Percentiles rank a stretch among this genome's conserved stretches.
Conservation (phyloP, 2,113 vertebrate species). For the Cairina moschata region DNA sequence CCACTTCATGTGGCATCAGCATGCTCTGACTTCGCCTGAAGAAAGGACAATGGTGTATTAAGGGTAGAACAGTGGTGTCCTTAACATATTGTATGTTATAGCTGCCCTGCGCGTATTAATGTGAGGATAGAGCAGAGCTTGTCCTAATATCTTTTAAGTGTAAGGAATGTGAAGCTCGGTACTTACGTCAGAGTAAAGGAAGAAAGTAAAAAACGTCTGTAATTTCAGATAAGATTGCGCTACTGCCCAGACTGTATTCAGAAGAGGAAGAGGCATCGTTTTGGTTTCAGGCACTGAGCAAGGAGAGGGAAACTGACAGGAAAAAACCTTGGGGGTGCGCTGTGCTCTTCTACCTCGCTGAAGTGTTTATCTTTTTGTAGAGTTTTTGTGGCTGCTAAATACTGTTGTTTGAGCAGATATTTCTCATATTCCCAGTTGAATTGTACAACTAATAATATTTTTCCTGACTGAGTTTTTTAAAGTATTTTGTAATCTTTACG, state of each 20-base stretch:
- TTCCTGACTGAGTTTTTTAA: not conserved
- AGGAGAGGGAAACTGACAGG: not conserved
- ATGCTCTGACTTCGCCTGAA: not conserved
- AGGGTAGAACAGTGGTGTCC: not conserved
- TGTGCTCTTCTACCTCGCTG: not conserved
- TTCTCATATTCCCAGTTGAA: not conserved
- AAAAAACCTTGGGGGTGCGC: not conserved
- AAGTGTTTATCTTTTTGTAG: not conserved
- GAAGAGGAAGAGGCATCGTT: not conserved
- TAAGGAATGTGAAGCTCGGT: not conserved
- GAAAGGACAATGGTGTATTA: fast-evolving
- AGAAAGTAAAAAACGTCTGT: not conserved
- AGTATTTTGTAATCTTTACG: not conserved
- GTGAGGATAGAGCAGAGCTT: not conserved
- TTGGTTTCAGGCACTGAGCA: not conserved
- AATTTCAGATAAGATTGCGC: not conserved
- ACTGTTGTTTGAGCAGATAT: constrained; percentile 12
- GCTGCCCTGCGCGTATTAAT: not conserved
- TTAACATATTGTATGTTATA: fast-evolving
- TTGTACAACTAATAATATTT: not conserved
- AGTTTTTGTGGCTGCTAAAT: not conserved
- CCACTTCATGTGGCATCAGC: fast-evolving
- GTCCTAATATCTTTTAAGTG: not conserved
- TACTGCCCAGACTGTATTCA: not conserved
- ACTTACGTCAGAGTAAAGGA: not conserved